A percentile compares a stretch with the other conserved stretches of the same genome.
These are phyloP conservation scores for Agrilus planipennis DNA, from an alignment of 1,140 invertebrate species.

Conservation along the genomic window DNA sequence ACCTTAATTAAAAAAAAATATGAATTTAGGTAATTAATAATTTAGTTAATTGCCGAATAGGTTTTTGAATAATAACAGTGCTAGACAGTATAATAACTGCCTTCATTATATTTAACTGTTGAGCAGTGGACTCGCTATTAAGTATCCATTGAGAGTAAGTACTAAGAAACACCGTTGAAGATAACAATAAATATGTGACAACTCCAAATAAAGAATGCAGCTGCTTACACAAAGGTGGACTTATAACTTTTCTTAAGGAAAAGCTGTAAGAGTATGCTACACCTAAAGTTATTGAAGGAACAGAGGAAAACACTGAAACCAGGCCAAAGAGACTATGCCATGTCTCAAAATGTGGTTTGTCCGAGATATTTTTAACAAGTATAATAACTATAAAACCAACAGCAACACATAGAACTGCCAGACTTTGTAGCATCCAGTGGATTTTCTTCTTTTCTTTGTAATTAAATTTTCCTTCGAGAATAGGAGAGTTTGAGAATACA, in stretches of 20 bases:
- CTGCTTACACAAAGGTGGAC: slow-evolving; percentile 5
- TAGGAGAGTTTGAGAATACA: no score
- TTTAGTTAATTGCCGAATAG: neutral
- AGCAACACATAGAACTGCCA: neutral
- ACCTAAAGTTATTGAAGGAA: slow-evolving; percentile 1
- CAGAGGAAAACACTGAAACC: slow-evolving; percentile 3
- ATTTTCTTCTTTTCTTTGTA: slow-evolving; percentile 1
- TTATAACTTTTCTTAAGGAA: slow-evolving; percentile 4
- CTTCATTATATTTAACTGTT: neutral
- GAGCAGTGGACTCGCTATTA: no score
- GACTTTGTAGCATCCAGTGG: slow-evolving; percentile 5
- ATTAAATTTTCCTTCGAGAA: slow-evolving; percentile 6
- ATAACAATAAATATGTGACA: neutral
- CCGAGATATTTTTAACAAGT: slow-evolving; percentile 1
- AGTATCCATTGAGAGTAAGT: slow-evolving; percentile 6
- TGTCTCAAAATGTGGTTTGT: slow-evolving; percentile 7
- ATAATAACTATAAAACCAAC: slow-evolving; percentile 5
- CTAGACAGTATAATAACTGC: neutral
- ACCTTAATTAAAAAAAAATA: no score
- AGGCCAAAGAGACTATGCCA: slow-evolving; percentile 4
- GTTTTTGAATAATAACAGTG: neutral
- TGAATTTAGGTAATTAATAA: no score
- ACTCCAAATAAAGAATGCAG: slow-evolving; percentile 8
- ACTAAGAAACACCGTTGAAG: slow-evolving; percentile 1
- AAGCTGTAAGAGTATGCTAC: slow-evolving; percentile 1